Percentiles rank a stretch among this genome's conserved stretches.
Conservation (phyloP, 2,888 invertebrate species). For the Cryptus viduatorius region DNA sequence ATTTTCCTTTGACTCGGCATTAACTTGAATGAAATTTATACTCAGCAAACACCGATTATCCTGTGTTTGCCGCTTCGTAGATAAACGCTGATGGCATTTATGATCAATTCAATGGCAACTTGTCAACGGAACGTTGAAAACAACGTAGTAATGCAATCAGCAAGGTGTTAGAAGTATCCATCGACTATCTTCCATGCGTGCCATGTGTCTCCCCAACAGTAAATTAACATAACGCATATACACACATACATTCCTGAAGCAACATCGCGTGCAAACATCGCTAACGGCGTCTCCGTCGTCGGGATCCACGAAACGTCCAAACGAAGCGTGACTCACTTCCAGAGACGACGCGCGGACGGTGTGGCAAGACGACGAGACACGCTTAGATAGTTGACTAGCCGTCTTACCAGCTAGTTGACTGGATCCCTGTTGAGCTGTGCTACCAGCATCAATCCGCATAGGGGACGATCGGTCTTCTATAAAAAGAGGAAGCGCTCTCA, state of each 20-base stretch:
- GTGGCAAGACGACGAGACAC: slow-evolving; percentile 44
- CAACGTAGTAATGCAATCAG: slow-evolving; percentile 72
- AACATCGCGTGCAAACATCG: slow-evolving; percentile 67
- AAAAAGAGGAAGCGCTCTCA: slow-evolving; percentile 60
- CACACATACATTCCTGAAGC: background rate
- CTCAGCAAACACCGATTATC: background rate
- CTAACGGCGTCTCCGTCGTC: slow-evolving; percentile 47
- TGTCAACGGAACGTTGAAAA: slow-evolving; percentile 8
- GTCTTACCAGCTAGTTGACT: slow-evolving; percentile 24
- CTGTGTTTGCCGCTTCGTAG: too few species aligned
- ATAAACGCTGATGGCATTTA: background rate
- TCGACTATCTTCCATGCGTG: slow-evolving; percentile 27
- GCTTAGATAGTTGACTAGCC: slow-evolving; percentile 33
- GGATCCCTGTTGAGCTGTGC: slow-evolving; percentile 29
- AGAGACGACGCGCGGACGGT: slow-evolving; percentile 24
- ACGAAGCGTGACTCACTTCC: slow-evolving; percentile 60
- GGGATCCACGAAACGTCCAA: slow-evolving; percentile 52
- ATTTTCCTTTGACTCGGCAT: background rate
- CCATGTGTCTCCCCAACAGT: slow-evolving; percentile 10
- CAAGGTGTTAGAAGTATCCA: slow-evolving; percentile 50
- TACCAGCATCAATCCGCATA: slow-evolving; percentile 15
- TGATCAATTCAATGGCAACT: slow-evolving; percentile 25
- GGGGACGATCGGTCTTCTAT: slow-evolving; percentile 48
- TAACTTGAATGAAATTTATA: background rate
- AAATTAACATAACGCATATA: slow-evolving; percentile 30